Evolutionary conservation across 1,140 invertebrate species (phyloP).

Genomic region (Zeugodacus cucurbitae): DNA sequence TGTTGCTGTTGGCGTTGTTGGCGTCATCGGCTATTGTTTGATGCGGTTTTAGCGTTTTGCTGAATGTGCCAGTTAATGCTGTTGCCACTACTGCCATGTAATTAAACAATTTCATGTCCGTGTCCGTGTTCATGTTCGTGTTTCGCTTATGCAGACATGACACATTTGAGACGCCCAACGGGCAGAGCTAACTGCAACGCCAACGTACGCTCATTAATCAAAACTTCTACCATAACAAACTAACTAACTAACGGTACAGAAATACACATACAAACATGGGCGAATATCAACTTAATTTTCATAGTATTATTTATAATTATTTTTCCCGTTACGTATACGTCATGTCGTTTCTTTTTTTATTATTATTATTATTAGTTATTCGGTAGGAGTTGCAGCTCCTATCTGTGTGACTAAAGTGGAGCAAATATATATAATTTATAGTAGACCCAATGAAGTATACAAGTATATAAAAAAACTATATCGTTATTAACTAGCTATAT

Average conservation of each 20-base stretch:
- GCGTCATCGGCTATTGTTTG: background rate
- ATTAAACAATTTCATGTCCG: conserved; percentile 4
- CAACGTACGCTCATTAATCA: background rate
- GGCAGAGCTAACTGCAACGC: background rate
- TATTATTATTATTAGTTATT: too few species aligned
- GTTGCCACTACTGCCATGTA: background rate
- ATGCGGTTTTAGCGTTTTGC: conserved; percentile 1
- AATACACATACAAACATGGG: background rate
- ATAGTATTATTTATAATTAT: too few species aligned
- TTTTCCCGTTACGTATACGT: too few species aligned
- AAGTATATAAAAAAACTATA: too few species aligned
- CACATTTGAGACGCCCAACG: background rate
- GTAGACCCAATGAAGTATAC: too few species aligned
- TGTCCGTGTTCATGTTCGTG: background rate
- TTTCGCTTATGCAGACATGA: conserved; percentile 7
- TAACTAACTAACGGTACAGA: background rate
- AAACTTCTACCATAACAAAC: background rate
- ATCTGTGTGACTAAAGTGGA: too few species aligned
- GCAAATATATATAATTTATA: too few species aligned
- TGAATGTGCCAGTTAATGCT: conserved; percentile 1
- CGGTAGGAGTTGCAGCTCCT: too few species aligned
- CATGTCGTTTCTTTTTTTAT: too few species aligned
- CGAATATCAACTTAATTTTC: too few species aligned
- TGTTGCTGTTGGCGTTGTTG: background rate
- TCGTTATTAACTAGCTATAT: too few species aligned